These are phyloP conservation scores for Belgica antarctica DNA, from an alignment of 2,888 invertebrate genomes.

Conservation along the genomic window DNA sequence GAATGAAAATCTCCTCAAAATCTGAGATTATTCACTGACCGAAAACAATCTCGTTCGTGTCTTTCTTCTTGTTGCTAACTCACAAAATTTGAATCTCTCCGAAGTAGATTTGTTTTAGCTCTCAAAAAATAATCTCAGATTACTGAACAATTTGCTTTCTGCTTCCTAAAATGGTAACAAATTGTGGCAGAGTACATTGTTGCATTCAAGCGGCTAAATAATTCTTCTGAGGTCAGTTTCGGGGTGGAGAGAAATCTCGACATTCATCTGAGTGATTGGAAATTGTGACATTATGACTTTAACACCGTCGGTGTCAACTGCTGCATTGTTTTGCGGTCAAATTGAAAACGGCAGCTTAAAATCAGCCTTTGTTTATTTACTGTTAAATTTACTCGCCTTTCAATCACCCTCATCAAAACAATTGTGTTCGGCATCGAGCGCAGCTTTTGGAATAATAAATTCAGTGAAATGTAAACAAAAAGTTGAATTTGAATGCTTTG, in stretches of 20 bases:
- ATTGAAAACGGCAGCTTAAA: neutral
- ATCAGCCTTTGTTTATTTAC: neutral
- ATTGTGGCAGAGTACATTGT: neutral
- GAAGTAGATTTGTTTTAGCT: neutral
- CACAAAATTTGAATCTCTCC: neutral
- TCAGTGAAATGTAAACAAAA: neutral
- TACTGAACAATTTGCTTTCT: neutral
- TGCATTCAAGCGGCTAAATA: conserved; percentile 1
- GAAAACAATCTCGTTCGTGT: neutral
- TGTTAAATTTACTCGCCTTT: conserved; percentile 11
- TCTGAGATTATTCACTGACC: neutral
- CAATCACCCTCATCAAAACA: conserved; percentile 18
- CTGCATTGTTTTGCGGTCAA: neutral
- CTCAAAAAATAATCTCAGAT: conserved; percentile 3
- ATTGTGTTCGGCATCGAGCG: conserved; percentile 15
- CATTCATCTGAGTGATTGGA: too few species aligned
- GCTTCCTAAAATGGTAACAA: neutral
- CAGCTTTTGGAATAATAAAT: conserved; percentile 9
- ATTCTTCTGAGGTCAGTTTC: neutral
- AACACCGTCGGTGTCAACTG: neutral
- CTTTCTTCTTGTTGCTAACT: neutral
- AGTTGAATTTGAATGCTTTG: neutral
- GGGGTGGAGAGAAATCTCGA: neutral
- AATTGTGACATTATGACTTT: conserved; percentile 6
- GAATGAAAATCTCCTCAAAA: conserved; percentile 1